Base-by-base conservation (phyloP, 2,113 vertebrate species). In the Alligator mississippiensis region DNA sequence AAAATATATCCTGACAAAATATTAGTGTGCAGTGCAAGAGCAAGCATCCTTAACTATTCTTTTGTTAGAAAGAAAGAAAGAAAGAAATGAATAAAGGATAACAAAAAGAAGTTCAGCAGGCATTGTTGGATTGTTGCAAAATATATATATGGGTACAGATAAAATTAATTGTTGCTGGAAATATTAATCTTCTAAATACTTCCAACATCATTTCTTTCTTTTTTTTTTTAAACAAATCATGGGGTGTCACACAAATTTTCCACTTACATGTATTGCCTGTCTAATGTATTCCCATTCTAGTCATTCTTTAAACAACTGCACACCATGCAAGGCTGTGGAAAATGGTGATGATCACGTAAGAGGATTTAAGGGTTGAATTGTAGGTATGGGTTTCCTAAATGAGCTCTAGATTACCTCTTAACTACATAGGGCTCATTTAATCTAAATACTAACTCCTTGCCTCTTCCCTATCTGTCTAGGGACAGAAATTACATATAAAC, bases 1-100 rank as follows among this genome's bases (percentile, higher is more conserved):
- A 86, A 94, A 90, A 96, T 92, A 92, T 63, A 18, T 87, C 87
- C 84, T 87, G 27, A 17, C 72, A 54, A 96, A 93, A 70, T 24
- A 47, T 9, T 68, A 85, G 16, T 72, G 92, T 89, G 62, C 60
- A 72, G 85, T 84, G 82, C 90, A 93, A 91, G 47, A 96, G 80
- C 81, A 85, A 90, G 76, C 63, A 80, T 74, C 66, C 88, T 5
- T 68, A n/a, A 11, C 5, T 72, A 60, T 63, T 27, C 87, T 79
- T 91, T 63, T 76, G 74, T 57, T 79, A 19, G 82, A 80, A 25
- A 38, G 30, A 84, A 34, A 34, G 30, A 84, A 34, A 34, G 7
- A 47, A 47, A 11, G 57, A 4, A 3, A 5, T 25, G 11, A 75
- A 34, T 47, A 47, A 47, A 47, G 47, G 47, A 8, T 61, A 64